Percentiles rank a stretch among this genome's conserved stretches.
Conservation (phyloP, 1,140 invertebrate genomes). For the Popillia japonica region DNA sequence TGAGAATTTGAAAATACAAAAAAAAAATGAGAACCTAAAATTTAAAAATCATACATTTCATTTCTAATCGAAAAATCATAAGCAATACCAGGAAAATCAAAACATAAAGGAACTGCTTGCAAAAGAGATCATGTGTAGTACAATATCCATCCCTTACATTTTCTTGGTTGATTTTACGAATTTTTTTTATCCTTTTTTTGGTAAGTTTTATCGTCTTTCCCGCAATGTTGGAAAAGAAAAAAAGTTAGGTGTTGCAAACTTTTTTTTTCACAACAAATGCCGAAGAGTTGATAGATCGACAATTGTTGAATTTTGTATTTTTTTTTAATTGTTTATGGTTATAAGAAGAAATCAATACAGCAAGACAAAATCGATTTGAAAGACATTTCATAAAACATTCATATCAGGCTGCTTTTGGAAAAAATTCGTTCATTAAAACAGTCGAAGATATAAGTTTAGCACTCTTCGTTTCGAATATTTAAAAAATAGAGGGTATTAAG, state of each 20-base stretch:
- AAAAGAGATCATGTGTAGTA: background rate
- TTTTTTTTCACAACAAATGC: conserved; percentile 54
- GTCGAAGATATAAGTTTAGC: conserved; percentile 45
- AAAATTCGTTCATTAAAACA: conserved; percentile 16
- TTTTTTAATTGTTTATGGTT: conserved; percentile 52
- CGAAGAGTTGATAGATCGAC: conserved; percentile 46
- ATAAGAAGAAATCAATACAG: conserved; percentile 58
- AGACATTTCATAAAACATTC: conserved; percentile 58
- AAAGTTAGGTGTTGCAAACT: conserved; percentile 57
- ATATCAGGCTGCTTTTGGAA: background rate
- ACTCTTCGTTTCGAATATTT: conserved; percentile 48
- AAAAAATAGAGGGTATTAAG: background rate
- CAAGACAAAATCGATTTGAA: conserved; percentile 57
- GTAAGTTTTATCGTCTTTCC: conserved; percentile 45
- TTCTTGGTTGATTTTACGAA: conserved; percentile 50
- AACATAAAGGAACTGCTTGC: conserved; percentile 52
- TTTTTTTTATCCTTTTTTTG: conserved; percentile 57
- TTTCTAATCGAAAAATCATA: background rate
- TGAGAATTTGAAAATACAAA: conserved; percentile 24
- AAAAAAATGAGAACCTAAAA: conserved; percentile 16
- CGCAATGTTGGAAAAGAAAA: conserved; percentile 48
- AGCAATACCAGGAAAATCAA: conserved; percentile 39
- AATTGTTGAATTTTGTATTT: conserved; percentile 56
- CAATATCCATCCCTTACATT: conserved; percentile 47
- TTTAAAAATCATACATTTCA: conserved; percentile 16